phyloP scores from a whole-genome alignment of 2,113 vertebrate genomes.

The Petromus typicus region DNA sequence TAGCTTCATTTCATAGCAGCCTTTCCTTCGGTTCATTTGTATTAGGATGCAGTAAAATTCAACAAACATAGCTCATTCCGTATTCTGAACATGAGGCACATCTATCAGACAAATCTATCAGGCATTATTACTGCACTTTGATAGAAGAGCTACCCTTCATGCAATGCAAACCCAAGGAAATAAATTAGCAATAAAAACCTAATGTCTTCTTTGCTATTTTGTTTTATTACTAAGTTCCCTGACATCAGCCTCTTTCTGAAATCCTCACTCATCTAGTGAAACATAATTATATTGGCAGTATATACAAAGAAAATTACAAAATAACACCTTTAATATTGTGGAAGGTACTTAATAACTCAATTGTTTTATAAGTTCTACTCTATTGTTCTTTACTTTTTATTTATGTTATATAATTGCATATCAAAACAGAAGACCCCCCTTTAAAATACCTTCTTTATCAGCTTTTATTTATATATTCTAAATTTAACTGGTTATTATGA shows the following conservation, averaged over 20 bases:
- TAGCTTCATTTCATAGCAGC: conserved; percentile 50
- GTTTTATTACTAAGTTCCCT: conserved; percentile 57
- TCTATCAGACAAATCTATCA: conserved; percentile 50
- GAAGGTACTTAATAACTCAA: conserved; percentile 82
- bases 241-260: conserved; percentile 33
- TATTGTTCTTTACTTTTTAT: conserved; percentile 67
- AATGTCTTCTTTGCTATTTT: conserved; percentile 58
- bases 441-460: conserved; percentile 54
- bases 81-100: conserved; percentile 10
- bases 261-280: conserved; percentile 26
- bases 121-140: background rate
- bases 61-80: background rate
- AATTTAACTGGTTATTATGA: conserved; percentile 75
- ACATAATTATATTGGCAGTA: conserved; percentile 46
- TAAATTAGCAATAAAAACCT: conserved; percentile 74
- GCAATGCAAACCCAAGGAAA: conserved; percentile 49
- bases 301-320: conserved; percentile 70
- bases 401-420: conserved; percentile 70
- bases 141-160: conserved; percentile 36
- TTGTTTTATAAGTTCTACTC: conserved; percentile 58
- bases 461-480: conserved; percentile 74
- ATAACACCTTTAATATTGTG: conserved; percentile 65
- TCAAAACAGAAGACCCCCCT: conserved; percentile 76
- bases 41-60: conserved; percentile 43
- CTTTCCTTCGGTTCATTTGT: conserved; percentile 30